Evolutionary conservation across 2,888 invertebrate species (phyloP).

Genomic region (Mermis nigrescens): DNA sequence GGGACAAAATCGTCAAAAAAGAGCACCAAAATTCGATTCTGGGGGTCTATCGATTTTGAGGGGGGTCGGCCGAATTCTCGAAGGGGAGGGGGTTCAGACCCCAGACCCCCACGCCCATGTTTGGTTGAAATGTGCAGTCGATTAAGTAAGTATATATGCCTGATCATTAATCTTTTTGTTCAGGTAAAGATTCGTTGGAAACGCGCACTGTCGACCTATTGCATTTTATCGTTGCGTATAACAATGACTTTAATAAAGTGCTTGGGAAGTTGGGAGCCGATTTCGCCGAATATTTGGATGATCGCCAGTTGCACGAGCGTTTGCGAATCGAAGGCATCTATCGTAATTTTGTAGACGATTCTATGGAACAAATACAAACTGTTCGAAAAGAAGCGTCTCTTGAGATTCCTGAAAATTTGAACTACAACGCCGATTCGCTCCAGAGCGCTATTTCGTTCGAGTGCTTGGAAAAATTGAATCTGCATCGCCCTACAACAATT

Average conservation of each 20-base stretch:
- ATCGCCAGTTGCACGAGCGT: neutral
- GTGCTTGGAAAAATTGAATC: conserved; percentile 26
- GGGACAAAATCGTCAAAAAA: no score
- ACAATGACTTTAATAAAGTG: neutral
- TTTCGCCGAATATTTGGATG: neutral
- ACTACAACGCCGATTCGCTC: conserved; percentile 10
- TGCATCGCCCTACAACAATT: conserved; percentile 23
- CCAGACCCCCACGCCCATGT: no score
- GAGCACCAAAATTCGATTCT: no score
- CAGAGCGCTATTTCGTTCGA: conserved; percentile 17
- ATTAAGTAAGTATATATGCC: no score
- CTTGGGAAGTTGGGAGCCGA: neutral
- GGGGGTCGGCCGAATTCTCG: no score
- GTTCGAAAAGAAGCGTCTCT: conserved; percentile 10
- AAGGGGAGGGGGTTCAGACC: no score
- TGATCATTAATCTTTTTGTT: no score
- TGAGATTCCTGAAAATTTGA: conserved; percentile 11
- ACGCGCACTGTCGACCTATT: neutral
- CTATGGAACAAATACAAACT: conserved; percentile 7
- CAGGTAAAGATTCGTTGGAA: neutral
- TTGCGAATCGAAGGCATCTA: conserved; percentile 7
- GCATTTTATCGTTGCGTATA: conserved; percentile 2
- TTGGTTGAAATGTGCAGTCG: no score
- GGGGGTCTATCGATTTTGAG: no score
- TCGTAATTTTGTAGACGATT: neutral